A percentile compares a stretch with the other conserved stretches of the same genome.
These are phyloP conservation scores for Harpagifer antarcticus DNA, from an alignment of 2,797 vertebrate species.

Conservation along the genomic window DNA sequence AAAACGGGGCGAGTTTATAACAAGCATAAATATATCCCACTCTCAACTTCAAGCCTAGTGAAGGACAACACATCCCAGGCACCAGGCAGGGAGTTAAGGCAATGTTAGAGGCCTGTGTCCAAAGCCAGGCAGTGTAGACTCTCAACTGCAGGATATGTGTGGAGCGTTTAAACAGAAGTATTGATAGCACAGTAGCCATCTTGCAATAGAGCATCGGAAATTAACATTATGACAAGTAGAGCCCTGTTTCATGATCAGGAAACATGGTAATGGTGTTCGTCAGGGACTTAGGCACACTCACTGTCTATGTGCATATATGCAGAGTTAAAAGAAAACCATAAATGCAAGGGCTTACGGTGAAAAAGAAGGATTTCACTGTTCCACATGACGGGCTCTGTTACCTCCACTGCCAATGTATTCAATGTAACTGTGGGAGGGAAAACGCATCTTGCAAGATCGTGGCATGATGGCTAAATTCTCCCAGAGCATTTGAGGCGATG, in stretches of 20 bases:
- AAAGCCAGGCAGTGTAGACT: conserved; percentile 6
- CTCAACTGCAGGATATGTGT: conserved; percentile 26
- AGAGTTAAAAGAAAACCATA: conserved; percentile 46
- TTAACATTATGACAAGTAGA: conserved; percentile 35
- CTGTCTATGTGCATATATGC: conserved; percentile 41
- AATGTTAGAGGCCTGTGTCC: conserved; percentile 13
- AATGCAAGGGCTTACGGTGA: conserved; percentile 35
- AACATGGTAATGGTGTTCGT: conserved; percentile 42
- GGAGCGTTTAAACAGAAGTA: conserved; percentile 39
- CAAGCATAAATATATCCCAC: conserved; percentile 57
- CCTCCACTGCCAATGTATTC: conserved; percentile 51
- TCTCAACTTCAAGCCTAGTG: conserved; percentile 52
- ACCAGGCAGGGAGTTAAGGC: conserved; percentile 18
- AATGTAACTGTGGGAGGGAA: conserved; percentile 13
- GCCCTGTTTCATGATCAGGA: conserved; percentile 23
- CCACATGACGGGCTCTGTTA: conserved; percentile 55
- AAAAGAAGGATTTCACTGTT: conserved; percentile 28
- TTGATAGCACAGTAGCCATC: conserved; percentile 19
- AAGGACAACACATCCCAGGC: conserved; percentile 51
- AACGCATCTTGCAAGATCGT: conserved; percentile 34
- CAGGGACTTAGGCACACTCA: conserved; percentile 55
- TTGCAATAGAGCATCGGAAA: conserved; percentile 53
- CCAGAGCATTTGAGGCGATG: conserved; percentile 52
- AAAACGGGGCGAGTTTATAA: conserved; percentile 61
- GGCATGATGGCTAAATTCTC: conserved; percentile 60